Conservation (phyloP, 2,888 invertebrate genomes). For the Andrena marginata region DNA sequence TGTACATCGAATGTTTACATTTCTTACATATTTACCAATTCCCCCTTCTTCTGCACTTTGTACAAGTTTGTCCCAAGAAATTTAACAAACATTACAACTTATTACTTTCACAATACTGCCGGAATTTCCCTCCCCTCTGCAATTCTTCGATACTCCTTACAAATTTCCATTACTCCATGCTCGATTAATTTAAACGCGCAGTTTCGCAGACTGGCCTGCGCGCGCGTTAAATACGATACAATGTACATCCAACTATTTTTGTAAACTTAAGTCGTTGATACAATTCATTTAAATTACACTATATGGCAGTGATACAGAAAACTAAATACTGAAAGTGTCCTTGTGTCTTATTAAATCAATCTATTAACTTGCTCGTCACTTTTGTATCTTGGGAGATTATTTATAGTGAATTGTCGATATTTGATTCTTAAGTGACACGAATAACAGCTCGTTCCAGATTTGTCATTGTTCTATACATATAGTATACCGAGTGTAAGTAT, state of each 20-base stretch:
- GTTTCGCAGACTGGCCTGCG: background rate
- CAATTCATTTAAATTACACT: conserved; percentile 60
- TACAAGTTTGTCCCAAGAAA: conserved; percentile 47
- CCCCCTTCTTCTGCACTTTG: conserved; percentile 24
- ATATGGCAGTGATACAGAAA: conserved; percentile 70
- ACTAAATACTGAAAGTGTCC: conserved; percentile 36
- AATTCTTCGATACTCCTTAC: conserved; percentile 29
- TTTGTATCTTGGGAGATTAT: background rate
- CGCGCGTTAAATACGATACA: conserved; percentile 34
- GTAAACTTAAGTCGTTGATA: conserved; percentile 41
- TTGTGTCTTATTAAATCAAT: conserved; percentile 41
- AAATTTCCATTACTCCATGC: conserved; percentile 26
- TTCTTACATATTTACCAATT: conserved; percentile 54
- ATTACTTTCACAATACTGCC: conserved; percentile 25
- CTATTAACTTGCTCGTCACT: conserved; percentile 11
- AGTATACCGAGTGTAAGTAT: conserved; percentile 25
- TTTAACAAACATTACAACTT: conserved; percentile 40
- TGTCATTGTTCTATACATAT: background rate
- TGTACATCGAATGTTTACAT: conserved; percentile 46
- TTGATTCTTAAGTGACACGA: conserved; percentile 29
- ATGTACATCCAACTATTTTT: conserved; percentile 34
- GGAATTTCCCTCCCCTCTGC: conserved; percentile 9
- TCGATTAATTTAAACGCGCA: conserved; percentile 34
- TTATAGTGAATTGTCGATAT: conserved; percentile 13
- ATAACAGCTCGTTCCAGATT: conserved; percentile 24